Evolutionary conservation across 2,113 vertebrate genomes (phyloP), one percentile per base, ranked within the genome.

Genomic region (Raja brachyura): DNA sequence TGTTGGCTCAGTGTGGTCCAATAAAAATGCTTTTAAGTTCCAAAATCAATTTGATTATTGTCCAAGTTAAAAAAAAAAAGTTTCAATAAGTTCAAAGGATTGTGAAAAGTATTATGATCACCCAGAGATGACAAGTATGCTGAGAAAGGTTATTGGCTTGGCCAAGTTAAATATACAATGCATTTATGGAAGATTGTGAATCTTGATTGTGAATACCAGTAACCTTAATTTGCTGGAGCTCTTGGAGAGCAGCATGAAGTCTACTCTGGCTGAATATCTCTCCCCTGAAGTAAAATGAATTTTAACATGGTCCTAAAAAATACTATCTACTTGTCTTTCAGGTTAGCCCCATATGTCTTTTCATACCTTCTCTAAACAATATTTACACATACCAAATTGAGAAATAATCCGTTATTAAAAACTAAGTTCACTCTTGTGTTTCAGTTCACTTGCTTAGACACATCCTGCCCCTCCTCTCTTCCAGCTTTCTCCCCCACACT

Each of bases 11-110:
- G 10, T 73, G 33, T 11, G 11, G 4, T 70, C 90, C 20, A 92
- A 54, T 92, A 73, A 92, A 92, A 92, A 73, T 48, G 18, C 90
- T 70, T 73, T 92, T 70, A 73, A 48, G 68, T 74, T 74, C 39
- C 90, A 92, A 73, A 73, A 14, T 70, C 90, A 74, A 13, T 92
- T 74, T 74, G 68, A 3, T 92, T 39, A 28, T 92, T 73, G 18
- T 16, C 88, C 8, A 70, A 48, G 88, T 48, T 3, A 48, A 48
- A 22, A 48, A 73, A 0, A 92, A 33, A 73, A 73, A 0, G 0
- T 73, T 73, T 92, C 63, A 73, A 48, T 31, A 31, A 48, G 31
- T 48, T 70, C 33, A 68, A 20, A 48, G 16, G 61, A 90, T 59
- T 66, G 86, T 88, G 86, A 92, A 73, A 54, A 68, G 3, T 92